phyloP scores from a whole-genome alignment of 2,797 vertebrate species.

The Crocodylus rhombifer region DNA sequence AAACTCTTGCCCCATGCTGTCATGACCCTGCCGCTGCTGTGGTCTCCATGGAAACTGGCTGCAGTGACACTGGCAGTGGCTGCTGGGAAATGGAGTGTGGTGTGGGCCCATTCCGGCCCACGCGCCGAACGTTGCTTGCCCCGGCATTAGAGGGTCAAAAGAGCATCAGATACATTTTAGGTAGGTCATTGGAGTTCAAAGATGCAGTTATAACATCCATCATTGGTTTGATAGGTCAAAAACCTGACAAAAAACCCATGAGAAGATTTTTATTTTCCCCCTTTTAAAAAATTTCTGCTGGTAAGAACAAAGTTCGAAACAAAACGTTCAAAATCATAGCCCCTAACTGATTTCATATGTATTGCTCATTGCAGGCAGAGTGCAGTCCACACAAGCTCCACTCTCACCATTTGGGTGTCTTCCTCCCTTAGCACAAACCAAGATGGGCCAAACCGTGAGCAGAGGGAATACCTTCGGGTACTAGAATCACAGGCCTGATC shows the following conservation, averaged over 20 bases:
- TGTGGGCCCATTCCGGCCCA: no score
- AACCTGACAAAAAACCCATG: background rate
- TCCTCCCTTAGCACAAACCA: conserved; percentile 77
- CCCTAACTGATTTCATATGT: background rate
- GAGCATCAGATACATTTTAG: background rate
- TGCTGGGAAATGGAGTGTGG: no score
- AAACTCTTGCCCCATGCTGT: no score
- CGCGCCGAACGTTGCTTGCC: no score
- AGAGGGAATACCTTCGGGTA: background rate
- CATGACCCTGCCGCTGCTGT: no score
- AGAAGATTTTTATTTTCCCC: background rate
- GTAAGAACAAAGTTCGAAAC: background rate
- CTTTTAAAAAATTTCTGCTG: background rate
- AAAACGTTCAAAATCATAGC: background rate
- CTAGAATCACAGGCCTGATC: no score
- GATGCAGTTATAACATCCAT: background rate
- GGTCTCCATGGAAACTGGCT: no score
- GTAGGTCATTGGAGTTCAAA: accelerated
- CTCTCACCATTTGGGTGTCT: background rate
- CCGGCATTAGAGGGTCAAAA: background rate
- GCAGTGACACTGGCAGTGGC: no score
- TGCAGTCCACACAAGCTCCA: background rate
- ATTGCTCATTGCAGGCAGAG: background rate
- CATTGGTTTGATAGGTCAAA: background rate
- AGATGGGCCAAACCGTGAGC: conserved; percentile 42